Base-by-base conservation (phyloP, 2,113 vertebrate genomes). In the Nothobranchius furzeri region DNA sequence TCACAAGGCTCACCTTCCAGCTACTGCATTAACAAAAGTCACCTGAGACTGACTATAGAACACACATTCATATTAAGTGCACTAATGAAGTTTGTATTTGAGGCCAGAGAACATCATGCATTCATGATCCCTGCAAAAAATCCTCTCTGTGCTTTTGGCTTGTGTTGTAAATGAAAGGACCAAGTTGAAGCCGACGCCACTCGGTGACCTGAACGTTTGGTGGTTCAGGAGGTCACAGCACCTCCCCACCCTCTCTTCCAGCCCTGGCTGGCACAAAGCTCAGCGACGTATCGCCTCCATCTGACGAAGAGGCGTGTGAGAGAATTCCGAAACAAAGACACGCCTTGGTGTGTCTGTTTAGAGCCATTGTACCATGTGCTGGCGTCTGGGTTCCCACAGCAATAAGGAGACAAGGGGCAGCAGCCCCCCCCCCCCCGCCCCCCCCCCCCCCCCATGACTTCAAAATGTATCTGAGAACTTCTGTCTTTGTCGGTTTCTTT, bases 301-400 rank as follows among this genome's bases (percentile, higher is more conserved):
- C 66, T 73, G 59, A 69, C 75, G 74, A 76, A 77, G 62, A 87
- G 78, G 62, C 86, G 53, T 79, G 75, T 84, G 89, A 83, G 85
- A 76, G 87, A 63, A 70, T 25, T 6, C 37, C 10, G 24, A 81
- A 84, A 92, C 91, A 92, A 92, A 91, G 88, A 64, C 55, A 9
- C 47, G 67, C 85, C 70, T 57, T 42, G 24, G 73, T 76, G 74
- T 64, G 52, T 81, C 45, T 81, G 75, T 80, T 73, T 68, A 57
- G 64, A 77, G 61, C 79, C 70, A 82, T 85, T 90, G 87, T 84
- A 64, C 51, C 78, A 76, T 85, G 87, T 81, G 74, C 65, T 69
- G 66, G 66, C 63, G 64, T 61, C 51, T 68, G 73, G 72, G 77
- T 77, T 84, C 74, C 65, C 78, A 79, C 70, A 83, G 72, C 53